These are phyloP conservation scores for Nasua narica DNA, from an alignment of 2,797 vertebrate genomes.

Conservation along the genomic window DNA sequence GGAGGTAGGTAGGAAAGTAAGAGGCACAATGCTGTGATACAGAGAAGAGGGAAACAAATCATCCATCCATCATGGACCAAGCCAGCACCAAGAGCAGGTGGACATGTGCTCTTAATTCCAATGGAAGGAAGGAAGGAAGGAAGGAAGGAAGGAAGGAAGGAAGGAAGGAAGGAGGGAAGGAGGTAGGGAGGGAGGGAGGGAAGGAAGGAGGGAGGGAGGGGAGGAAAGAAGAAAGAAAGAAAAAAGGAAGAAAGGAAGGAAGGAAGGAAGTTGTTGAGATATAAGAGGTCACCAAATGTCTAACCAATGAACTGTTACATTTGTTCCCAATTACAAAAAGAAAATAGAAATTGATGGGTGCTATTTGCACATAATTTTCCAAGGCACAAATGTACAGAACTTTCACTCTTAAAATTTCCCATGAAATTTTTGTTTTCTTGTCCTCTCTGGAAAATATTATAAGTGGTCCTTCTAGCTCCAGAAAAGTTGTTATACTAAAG, in stretches of 20 bases:
- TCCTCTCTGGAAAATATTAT: conserved; percentile 15
- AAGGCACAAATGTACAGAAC: background rate
- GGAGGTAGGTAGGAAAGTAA: background rate
- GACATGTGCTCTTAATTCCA: background rate
- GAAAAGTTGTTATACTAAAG: background rate
- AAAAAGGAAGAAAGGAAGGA: background rate
- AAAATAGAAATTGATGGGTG: background rate
- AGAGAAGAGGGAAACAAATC: background rate
- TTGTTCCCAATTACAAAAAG: background rate
- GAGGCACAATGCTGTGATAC: background rate
- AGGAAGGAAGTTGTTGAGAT: background rate
- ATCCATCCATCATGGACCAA: background rate
- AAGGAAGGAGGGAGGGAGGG: too few relatives aligned
- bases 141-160: background rate
- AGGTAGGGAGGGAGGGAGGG: background rate
- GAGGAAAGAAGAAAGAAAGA: background rate
- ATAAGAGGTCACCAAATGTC: background rate
- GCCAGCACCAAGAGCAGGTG: background rate
- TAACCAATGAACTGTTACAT: background rate
- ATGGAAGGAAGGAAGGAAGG: background rate
- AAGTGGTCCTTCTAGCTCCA: background rate
- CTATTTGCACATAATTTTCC: background rate
- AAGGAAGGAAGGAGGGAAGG: background rate
- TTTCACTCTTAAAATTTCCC: conserved; percentile 2
- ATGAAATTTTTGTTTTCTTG: conserved; percentile 32